Conservation (phyloP, 2,888 invertebrate species). For the Lycophotia porphyrea region DNA sequence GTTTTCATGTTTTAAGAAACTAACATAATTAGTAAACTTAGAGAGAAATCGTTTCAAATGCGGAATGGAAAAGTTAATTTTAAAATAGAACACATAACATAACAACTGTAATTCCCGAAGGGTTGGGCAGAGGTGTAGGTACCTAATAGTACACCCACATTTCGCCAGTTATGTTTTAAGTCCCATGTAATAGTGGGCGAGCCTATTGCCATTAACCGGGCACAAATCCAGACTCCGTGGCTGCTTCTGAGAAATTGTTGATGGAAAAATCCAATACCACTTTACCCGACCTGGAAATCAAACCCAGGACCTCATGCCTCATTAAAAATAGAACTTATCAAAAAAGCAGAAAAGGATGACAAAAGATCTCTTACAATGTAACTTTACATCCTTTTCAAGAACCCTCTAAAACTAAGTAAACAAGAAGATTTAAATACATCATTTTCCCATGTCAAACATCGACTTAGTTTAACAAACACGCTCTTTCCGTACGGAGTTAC, state of each 20-base stretch:
- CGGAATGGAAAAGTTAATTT: not conserved
- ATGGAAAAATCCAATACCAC: too few species aligned
- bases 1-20: not conserved
- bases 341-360: not conserved
- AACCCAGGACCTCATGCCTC: too few species aligned
- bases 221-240: too few species aligned
- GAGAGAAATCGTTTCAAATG: not conserved
- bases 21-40: not conserved
- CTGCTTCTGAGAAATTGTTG: too few species aligned
- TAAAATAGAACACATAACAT: too few species aligned
- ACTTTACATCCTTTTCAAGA: not conserved
- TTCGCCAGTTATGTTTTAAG: too few species aligned
- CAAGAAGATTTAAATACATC: slow-evolving; percentile 46
- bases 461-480: slow-evolving; percentile 28
- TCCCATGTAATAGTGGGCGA: too few species aligned
- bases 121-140: too few species aligned
- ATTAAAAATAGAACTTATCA: not conserved
- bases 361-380: not conserved
- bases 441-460: slow-evolving; percentile 35
- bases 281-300: too few species aligned
- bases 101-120: too few species aligned
- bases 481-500: slow-evolving; percentile 33
- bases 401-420: slow-evolving; percentile 18
- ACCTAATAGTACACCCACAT: too few species aligned
- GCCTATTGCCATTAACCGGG: too few species aligned